Evolutionary conservation across 1,140 invertebrate species (phyloP).

Genomic region (Monomorium pharaonis): DNA sequence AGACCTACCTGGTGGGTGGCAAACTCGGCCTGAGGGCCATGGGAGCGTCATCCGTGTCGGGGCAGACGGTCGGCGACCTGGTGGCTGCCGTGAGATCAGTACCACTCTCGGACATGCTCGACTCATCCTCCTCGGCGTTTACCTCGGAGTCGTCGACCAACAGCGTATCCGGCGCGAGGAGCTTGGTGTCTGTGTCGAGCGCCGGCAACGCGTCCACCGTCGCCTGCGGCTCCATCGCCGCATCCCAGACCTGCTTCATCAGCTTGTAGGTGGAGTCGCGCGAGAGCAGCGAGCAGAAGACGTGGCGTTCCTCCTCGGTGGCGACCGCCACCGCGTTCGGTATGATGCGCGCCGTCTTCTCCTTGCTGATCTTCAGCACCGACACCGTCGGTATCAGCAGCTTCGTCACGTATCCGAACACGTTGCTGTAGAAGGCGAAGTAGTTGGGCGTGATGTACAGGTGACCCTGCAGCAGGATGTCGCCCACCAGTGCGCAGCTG

Average conservation of each 20-base stretch:
- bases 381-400: constrained; percentile 92
- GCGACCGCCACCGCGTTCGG: constrained; percentile 96
- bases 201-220: constrained; percentile 39
- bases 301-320: constrained; percentile 93
- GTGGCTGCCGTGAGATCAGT: constrained; percentile 77
- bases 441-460: constrained; percentile 97
- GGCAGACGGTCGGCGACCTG: constrained; percentile 75
- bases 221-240: constrained; percentile 78
- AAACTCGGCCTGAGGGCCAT: constrained; percentile 75
- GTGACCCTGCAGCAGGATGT: constrained; percentile 96
- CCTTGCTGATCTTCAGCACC: constrained; percentile 94
- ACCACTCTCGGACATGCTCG: constrained; percentile 84
- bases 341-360: constrained; percentile 95
- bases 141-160: constrained; percentile 78
- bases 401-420: constrained; percentile 96
- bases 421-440: constrained; percentile 98
- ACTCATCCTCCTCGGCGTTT: constrained; percentile 83
- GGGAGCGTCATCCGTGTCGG: constrained; percentile 73
- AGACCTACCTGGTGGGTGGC: constrained; percentile 70
- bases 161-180: constrained; percentile 73
- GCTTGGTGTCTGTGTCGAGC: constrained; percentile 74
- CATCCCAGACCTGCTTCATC: constrained; percentile 92
- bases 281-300: constrained; percentile 95
- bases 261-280: constrained; percentile 94
- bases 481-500: constrained; percentile 95